Evolutionary conservation across 2,797 vertebrate genomes (phyloP), one percentile per base, ranked within the genome.

Genomic region (Parauchenoglanis ngamensis): DNA sequence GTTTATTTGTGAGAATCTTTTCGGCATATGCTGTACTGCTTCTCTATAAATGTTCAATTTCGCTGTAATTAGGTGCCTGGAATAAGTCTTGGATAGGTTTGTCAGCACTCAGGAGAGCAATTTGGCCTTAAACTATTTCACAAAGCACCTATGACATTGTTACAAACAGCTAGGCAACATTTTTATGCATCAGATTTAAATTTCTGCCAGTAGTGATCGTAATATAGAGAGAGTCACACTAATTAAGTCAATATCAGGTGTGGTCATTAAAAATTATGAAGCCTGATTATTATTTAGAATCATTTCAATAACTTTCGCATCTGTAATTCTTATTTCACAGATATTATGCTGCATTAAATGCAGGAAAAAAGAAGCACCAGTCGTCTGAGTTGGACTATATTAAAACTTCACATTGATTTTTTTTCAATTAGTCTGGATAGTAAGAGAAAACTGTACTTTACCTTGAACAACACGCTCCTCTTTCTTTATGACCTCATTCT

Each of bases 401-500:
- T 46, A 0, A 81, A 81, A 46, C 21, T 40, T 44, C 5, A 15
- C 5, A 15, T 8, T 80, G 35, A 61, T 46, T n/a, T 0, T 40
- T 40, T 49, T 46, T 81, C 13, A 10, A 44, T 63, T 44, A 63
- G 57, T 28, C 40, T 81, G 40, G 7, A 46, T n/a, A 46, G 31
- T 81, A 46, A 81, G 46, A 81, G 13, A 63, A 81, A 81, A 5
- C 8, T 57, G 7, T 44, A n/a, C 40, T 81, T 81, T 63, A 25
- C 31, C 21, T 63, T 49, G 25, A n/a, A 75, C 21, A 72, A n/a
- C 70, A 72, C 2, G 28, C 54, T 84, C 21, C 17, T 25, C 7
- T 86, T 40, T 67, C 49, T 76, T 78, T 46, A 31, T 83, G 72
- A 46, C 65, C 70, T 59, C 25, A 65, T 87, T 86, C 46, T 63